Percentiles rank a stretch among this genome's conserved stretches.
Evolutionary conservation across 2,113 vertebrate species (phyloP).

Genomic region (Rhipidura dahli): DNA sequence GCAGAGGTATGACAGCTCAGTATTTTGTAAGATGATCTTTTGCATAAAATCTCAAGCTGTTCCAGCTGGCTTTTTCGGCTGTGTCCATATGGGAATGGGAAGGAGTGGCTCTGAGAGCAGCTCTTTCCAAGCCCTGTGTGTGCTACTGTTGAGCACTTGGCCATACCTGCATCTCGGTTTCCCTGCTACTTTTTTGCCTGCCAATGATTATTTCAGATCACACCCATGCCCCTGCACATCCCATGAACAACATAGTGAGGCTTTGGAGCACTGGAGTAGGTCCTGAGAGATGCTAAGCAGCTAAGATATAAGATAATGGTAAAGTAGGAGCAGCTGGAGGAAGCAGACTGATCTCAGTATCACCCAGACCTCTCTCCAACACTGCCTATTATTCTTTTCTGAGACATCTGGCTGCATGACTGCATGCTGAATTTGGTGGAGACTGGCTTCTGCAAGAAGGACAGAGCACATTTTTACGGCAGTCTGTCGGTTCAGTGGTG

Average conservation of each 20-base stretch:
- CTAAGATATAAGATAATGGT: background rate
- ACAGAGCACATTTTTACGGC: background rate
- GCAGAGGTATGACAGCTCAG: background rate
- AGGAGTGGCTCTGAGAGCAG: background rate
- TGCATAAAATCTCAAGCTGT: background rate
- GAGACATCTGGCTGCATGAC: background rate
- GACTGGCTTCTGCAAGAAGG: background rate
- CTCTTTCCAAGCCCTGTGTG: background rate
- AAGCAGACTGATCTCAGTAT: background rate
- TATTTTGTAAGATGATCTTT: conserved; percentile 20
- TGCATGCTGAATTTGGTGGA: background rate
- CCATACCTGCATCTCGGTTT: background rate
- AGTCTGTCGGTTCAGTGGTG: background rate
- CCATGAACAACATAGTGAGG: background rate
- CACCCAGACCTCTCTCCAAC: background rate
- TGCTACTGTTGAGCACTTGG: background rate
- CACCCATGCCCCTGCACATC: background rate
- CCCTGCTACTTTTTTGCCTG: background rate
- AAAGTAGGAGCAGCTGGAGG: background rate
- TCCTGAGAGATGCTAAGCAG: background rate
- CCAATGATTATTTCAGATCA: background rate
- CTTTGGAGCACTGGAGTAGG: background rate
- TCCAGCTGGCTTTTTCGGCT: conserved; percentile 1
- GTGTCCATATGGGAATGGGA: background rate
- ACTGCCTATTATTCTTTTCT: background rate